Evolutionary conservation across 2,797 vertebrate species (phyloP).

Genomic region (Lepilemur ruficaudatus): DNA sequence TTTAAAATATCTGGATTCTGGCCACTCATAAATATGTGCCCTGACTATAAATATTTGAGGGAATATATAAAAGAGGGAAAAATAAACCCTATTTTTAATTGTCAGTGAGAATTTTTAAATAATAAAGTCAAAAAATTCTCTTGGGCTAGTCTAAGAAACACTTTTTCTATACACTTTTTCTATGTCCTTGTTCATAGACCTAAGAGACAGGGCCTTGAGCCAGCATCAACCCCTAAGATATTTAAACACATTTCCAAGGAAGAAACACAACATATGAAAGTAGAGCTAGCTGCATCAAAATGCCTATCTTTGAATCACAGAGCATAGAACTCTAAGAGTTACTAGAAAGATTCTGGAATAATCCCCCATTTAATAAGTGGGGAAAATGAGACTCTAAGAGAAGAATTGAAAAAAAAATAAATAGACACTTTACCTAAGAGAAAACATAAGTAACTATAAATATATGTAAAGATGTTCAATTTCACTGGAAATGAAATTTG

Average conservation of each 20-base stretch:
- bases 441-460: not conserved
- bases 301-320: not conserved
- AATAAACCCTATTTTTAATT: not conserved
- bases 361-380: not conserved
- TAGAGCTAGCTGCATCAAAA: not conserved
- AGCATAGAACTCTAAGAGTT: not conserved
- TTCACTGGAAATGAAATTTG: not conserved
- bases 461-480: not conserved
- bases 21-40: not conserved
- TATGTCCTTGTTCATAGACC: not conserved
- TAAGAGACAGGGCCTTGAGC: not conserved
- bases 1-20: conserved; percentile 4
- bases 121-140: conserved; percentile 27
- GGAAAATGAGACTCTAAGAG: not conserved
- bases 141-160: not conserved
- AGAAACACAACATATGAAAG: not conserved
- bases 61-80: not conserved
- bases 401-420: not conserved
- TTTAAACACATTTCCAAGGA: not conserved
- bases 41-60: not conserved
- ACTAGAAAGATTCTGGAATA: not conserved
- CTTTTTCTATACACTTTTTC: not conserved
- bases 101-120: conserved; percentile 26
- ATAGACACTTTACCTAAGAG: not conserved
- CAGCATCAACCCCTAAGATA: not conserved